Base-by-base conservation (phyloP, 2,113 vertebrate genomes). In the Ciconia maguari region DNA sequence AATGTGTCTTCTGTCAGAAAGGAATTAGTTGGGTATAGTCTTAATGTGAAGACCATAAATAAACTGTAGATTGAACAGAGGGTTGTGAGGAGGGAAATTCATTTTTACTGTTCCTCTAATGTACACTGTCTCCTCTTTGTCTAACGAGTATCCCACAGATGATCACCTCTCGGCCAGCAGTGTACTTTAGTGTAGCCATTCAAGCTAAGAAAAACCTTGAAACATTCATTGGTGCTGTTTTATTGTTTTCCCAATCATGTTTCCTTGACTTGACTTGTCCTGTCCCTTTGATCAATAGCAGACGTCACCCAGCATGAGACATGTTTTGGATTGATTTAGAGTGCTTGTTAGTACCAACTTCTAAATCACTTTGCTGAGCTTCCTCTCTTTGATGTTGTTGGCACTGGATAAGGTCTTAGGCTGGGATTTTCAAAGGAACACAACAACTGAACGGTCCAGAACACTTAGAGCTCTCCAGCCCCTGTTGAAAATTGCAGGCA, bases 171-270 rank as follows among this genome's bases (percentile, higher is more conserved):
- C 0, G 0, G n/a, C 30, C 62, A 85, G 51, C 27, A 71, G 17
- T 29, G 36, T 76, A 65, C 62, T 94, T 82, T 18, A 52, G 36
- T 38, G 42, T 13, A 51, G 44, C 70, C 20, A 9, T 60, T 87
- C 65, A 68, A 71, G 21, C 65, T 79, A 91, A 93, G 41, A 66
- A 87, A 90, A 92, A 57, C 62, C 65, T 94, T 92, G 89, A 96
- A 91, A 82, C 61, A 54, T 94, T 84, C 34, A 82, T n/a, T 78
- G 55, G 20, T n/a, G 17, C 36, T 80, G 72, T 64, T 97, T 94
- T 95, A 91, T 95, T 96, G 95, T 92, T 95, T 96, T 93, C 81
- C 87, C 87, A 78, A 48, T 96, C 81, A 70, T 82, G 66, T 96
- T 97, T 94, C 80, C 81, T 91, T 96, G 94, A 82, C 87, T 96